These are phyloP conservation scores for Anoncus sp. DNA, from an alignment of 2,888 invertebrate genomes.

Conservation along the genomic window DNA sequence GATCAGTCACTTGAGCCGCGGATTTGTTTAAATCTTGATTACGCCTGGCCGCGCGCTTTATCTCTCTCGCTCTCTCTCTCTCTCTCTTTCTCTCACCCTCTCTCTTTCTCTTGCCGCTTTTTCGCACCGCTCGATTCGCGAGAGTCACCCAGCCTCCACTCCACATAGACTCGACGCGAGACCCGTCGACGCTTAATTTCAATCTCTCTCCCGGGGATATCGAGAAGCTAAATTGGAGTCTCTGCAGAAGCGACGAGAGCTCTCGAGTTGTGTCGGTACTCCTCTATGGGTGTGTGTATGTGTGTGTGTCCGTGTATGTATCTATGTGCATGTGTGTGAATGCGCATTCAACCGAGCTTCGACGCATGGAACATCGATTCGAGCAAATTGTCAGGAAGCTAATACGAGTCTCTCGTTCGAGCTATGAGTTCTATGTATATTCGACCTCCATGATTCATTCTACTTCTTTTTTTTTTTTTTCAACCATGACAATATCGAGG, in stretches of 20 bases:
- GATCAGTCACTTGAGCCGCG: constrained; percentile 79
- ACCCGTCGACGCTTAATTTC: constrained; percentile 61
- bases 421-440: constrained; percentile 1
- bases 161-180: constrained; percentile 2
- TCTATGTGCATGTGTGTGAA: no score
- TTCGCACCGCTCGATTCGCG: constrained; percentile 11
- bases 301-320: not conserved
- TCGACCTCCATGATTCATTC: constrained; percentile 4
- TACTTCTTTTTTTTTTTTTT: not conserved
- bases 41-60: constrained; percentile 69
- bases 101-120: not conserved
- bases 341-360: constrained; percentile 12
- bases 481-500: not conserved
- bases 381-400: constrained; percentile 40
- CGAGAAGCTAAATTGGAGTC: constrained; percentile 54
- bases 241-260: constrained; percentile 20
- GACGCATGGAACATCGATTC: constrained; percentile 44
- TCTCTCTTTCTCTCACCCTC: constrained; percentile 23
- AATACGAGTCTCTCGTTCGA: not conserved
- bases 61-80: constrained; percentile 18
- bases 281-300: not conserved
- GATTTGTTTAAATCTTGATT: constrained; percentile 81
- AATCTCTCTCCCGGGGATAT: constrained; percentile 58
- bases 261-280: not conserved
- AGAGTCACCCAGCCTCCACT: constrained; percentile 17